Percentiles rank a stretch among this genome's conserved stretches.
Evolutionary conservation across 23 tunicate genomes (phyloP).

Genomic region (Diplosoma virens): DNA sequence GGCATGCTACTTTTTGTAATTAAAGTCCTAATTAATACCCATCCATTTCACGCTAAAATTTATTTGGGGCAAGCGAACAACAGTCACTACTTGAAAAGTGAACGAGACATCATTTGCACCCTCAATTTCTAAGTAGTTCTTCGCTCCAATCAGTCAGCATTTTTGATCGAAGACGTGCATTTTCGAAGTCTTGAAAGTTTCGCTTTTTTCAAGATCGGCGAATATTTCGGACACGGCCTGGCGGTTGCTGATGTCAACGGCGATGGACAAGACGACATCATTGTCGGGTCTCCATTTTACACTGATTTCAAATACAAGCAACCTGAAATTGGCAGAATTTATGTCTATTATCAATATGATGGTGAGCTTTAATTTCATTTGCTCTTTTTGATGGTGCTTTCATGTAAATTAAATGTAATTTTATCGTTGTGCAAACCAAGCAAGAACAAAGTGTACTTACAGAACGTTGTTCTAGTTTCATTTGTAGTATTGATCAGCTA

Average conservation of each 20-base stretch:
- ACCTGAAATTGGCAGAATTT: slow-evolving; percentile 68
- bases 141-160: not conserved
- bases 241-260: slow-evolving; percentile 70
- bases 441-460: too few species aligned
- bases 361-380: too few species aligned
- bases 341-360: slow-evolving; percentile 53
- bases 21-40: too few species aligned
- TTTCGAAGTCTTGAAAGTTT: not conserved
- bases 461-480: too few species aligned
- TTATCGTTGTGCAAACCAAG: too few species aligned
- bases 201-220: slow-evolving; percentile 58
- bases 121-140: not conserved
- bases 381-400: too few species aligned
- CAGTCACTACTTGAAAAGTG: not conserved
- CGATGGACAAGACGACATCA: slow-evolving; percentile 72
- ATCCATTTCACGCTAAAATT: too few species aligned
- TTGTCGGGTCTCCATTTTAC: slow-evolving; percentile 81
- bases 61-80: too few species aligned
- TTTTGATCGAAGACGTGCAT: not conserved
- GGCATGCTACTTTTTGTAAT: too few species aligned
- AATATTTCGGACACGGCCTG: slow-evolving; percentile 72
- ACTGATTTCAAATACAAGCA: slow-evolving; percentile 27
- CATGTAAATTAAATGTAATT: too few species aligned
- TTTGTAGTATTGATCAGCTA: too few species aligned
- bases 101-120: not conserved